Percentiles rank a stretch among this genome's conserved stretches.
phyloP scores from a whole-genome alignment of 2,113 vertebrate genomes.

The Syngnathus scovelli region DNA sequence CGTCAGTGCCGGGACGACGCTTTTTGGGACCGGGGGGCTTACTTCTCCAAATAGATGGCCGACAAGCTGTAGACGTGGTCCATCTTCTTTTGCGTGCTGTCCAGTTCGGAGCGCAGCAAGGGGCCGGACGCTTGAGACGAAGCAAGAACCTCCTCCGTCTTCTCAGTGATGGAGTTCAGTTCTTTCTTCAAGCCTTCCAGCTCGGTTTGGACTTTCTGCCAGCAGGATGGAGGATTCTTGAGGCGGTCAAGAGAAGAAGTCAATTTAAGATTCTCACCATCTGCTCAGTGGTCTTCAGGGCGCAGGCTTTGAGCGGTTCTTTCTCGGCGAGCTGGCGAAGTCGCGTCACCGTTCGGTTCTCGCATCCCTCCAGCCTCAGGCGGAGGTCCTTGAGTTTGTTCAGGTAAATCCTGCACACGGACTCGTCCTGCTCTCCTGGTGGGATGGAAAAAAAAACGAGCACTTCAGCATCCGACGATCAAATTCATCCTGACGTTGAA shows the following conservation, averaged over 20 bases:
- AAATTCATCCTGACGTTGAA: neutral
- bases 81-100: constrained; percentile 86
- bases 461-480: neutral
- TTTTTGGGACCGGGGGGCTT: constrained; percentile 30
- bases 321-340: constrained; percentile 80
- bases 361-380: constrained; percentile 83
- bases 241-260: no score
- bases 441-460: neutral
- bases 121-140: constrained; percentile 75
- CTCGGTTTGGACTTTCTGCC: constrained; percentile 85
- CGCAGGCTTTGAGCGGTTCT: constrained; percentile 79
- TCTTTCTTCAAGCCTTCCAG: constrained; percentile 83
- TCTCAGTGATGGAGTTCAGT: constrained; percentile 72
- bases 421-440: constrained; percentile 87
- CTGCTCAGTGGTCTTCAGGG: constrained; percentile 81
- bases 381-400: constrained; percentile 85
- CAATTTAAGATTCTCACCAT: constrained; percentile 63
- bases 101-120: constrained; percentile 81
- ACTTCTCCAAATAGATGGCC: constrained; percentile 92
- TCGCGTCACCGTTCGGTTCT: constrained; percentile 77
- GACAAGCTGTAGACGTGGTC: constrained; percentile 86
- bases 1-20: neutral
- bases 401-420: constrained; percentile 79
- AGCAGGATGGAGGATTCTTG: neutral
- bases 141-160: constrained; percentile 77